These are phyloP conservation scores for Siphlonurus alternatus DNA, from an alignment of 2,888 invertebrate genomes.

Conservation along the genomic window DNA sequence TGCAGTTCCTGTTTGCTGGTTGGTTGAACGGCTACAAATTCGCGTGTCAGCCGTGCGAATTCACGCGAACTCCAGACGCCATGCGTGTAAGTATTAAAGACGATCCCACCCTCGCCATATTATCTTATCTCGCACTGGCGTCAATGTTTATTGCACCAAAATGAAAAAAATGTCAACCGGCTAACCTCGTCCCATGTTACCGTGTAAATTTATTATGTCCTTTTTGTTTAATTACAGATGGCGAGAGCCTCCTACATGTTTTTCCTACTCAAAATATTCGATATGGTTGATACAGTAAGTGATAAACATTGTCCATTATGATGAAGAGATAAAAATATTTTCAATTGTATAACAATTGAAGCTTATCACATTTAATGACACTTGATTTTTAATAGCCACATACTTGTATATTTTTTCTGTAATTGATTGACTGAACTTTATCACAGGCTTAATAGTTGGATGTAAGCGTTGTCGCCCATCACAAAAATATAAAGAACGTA, in stretches of 20 bases:
- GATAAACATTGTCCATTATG: not conserved
- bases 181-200: not conserved
- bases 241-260: slow-evolving; percentile 48
- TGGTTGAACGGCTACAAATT: slow-evolving; percentile 9
- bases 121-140: too few species aligned
- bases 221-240: slow-evolving; percentile 4
- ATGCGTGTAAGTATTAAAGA: slow-evolving; percentile 11
- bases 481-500: too few species aligned
- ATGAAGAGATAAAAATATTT: not conserved
- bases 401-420: too few species aligned
- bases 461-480: too few species aligned
- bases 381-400: too few species aligned
- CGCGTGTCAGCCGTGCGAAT: slow-evolving; percentile 11
- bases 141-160: too few species aligned
- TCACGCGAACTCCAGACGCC: slow-evolving; percentile 8
- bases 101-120: too few species aligned
- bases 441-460: too few species aligned
- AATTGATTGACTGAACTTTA: too few species aligned
- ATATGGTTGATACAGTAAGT: slow-evolving; percentile 50
- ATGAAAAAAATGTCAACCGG: too few species aligned
- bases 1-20: slow-evolving; percentile 1
- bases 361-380: too few species aligned
- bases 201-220: not conserved
- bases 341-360: too few species aligned
- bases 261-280: slow-evolving; percentile 62